Base-by-base conservation (phyloP, 2,888 invertebrate genomes). In the Drosophila mettleri region DNA sequence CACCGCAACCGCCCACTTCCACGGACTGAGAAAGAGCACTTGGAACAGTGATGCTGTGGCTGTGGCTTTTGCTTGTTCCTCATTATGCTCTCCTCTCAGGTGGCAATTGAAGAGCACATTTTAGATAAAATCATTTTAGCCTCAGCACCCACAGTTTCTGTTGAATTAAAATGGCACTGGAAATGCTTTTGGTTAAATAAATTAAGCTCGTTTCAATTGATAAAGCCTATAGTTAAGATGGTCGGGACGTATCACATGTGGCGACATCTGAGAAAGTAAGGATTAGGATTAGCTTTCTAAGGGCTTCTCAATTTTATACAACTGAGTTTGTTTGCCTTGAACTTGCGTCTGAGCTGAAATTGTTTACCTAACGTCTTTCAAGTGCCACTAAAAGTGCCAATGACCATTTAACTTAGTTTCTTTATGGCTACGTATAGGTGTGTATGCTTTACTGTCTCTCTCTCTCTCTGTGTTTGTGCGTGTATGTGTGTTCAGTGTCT, bases 101-200 rank as follows among this genome's bases (percentile, higher is more conserved):
- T 86, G 76, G 72, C 70, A 70, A 71, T 66, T 72, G 61, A 48
- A 58, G 69, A 60, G 52, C 52, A 66, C 59, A 46, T 69, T 73
- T 70, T 46, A 74, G 78, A 80, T 67, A 48, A 33, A 48, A 48
- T n/a, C 48, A 16, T 49, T 67, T 52, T 60, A 59, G 62, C 69
- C 63, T 73, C 49, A 52, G 73, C 41, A 51, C 24, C 22, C 48
- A 36, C 34, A 33, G 27, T 24, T 24, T 59, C 60, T 53, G 65
- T 51, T 68, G 68, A 78, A 82, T 82, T 86, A 65, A 82, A 84
- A 80, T 78, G 87, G 65, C 82, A 84, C 76, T 82, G 82, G 70
- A 59, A 66, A 64, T 58, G 31, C 51, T 69, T 65, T 74, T 59
- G 65, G 63, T 85, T 76, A 85, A 71, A 69, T 66, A 64, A 85